Percentiles rank a stretch among this genome's conserved stretches.
Evolutionary conservation across 2,888 invertebrate species (phyloP).

Genomic region (Drosophila longiperda): DNA sequence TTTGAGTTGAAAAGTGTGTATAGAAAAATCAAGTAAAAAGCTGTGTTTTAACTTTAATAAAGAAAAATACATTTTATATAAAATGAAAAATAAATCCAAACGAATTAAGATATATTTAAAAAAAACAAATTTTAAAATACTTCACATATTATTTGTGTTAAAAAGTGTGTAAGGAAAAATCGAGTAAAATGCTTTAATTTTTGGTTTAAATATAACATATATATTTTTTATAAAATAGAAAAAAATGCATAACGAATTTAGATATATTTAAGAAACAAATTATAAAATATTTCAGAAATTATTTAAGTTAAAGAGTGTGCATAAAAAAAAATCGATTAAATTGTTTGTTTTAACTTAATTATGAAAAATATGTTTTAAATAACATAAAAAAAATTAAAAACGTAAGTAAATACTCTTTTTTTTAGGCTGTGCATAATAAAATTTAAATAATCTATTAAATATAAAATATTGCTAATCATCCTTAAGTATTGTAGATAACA

Average conservation of each 20-base stretch:
- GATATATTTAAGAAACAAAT: too few relatives aligned
- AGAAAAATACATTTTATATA: background rate
- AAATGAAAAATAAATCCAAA: background rate
- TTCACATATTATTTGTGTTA: too few relatives aligned
- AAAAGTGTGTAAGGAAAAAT: too few relatives aligned
- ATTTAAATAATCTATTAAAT: background rate
- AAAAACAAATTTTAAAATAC: too few relatives aligned
- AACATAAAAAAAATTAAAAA: background rate
- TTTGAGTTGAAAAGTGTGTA: too few relatives aligned
- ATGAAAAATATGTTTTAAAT: background rate
- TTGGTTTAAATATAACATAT: background rate
- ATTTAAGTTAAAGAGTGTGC: too few relatives aligned
- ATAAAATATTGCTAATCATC: background rate
- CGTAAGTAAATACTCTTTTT: background rate
- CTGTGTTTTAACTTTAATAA: background rate
- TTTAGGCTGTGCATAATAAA: background rate
- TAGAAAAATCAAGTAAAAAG: too few relatives aligned
- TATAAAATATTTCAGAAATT: too few relatives aligned
- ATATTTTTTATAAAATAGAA: background rate
- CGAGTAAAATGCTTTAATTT: too few relatives aligned
- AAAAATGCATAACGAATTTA: background rate
- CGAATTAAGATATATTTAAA: background rate
- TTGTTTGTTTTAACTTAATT: background rate
- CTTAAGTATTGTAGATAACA: conserved; percentile 31
- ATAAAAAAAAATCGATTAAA: too few relatives aligned